phyloP scores from a whole-genome alignment of 2,113 vertebrate species.

The Patagioenas fasciata region DNA sequence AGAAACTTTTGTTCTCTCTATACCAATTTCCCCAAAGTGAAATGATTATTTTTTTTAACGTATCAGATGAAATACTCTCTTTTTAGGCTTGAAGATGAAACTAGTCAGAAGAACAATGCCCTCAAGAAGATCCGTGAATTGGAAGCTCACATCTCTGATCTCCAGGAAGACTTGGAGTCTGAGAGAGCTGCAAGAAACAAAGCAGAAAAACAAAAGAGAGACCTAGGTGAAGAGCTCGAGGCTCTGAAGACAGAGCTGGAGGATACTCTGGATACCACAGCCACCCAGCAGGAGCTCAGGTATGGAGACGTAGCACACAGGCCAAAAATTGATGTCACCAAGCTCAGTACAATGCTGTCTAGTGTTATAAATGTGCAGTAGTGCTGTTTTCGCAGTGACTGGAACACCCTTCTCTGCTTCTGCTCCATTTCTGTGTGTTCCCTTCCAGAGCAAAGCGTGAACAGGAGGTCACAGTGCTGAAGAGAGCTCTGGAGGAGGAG shows the following conservation, averaged over 20 bases:
- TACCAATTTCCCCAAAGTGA: not conserved
- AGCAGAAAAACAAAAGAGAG: constrained; percentile 88
- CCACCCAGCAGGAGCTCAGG: constrained; percentile 93
- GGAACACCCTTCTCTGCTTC: accelerated
- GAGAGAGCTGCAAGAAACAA: constrained; percentile 85
- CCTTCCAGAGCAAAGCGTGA: constrained; percentile 88
- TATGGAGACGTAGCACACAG: not conserved
- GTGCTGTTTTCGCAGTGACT: not conserved
- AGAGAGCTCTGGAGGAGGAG: constrained; percentile 91
- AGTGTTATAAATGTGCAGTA: not conserved
- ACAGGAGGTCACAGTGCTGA: constrained; percentile 89
- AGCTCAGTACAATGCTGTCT: not conserved
- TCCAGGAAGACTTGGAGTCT: constrained; percentile 91
- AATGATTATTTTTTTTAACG: not conserved
- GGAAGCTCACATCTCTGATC: constrained; percentile 87
- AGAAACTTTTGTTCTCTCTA: not conserved
- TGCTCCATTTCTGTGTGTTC: not conserved
- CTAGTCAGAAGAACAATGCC: constrained; percentile 81
- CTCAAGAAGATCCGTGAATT: constrained; percentile 90
- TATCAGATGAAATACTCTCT: not conserved
- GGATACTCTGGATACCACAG: constrained; percentile 92
- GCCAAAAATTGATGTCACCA: not conserved
- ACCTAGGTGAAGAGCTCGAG: constrained; percentile 91
- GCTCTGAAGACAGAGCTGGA: constrained; percentile 92
- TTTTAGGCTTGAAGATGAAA: constrained; percentile 89